phyloP scores from a whole-genome alignment of 2,888 invertebrate species.

The Sarcophaga carnaria region DNA sequence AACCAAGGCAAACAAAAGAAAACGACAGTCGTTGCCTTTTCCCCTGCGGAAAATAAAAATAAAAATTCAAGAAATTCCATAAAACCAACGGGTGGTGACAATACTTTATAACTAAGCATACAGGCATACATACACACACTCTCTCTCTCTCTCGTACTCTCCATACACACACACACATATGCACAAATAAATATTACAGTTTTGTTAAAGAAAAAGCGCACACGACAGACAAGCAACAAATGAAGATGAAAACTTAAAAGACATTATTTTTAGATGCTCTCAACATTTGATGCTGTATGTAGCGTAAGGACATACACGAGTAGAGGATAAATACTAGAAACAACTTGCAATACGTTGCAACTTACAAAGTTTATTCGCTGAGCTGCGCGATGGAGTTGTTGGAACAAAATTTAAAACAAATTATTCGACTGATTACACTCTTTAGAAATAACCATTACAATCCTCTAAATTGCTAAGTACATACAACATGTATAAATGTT shows the following conservation, averaged over 20 bases:
- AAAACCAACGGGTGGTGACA: slow-evolving; percentile 59
- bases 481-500: too few relatives aligned
- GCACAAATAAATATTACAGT: not conserved
- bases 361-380: not conserved
- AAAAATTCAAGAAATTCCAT: slow-evolving; percentile 26
- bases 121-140: too few relatives aligned
- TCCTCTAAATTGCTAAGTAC: not conserved
- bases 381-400: not conserved
- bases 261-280: slow-evolving; percentile 57
- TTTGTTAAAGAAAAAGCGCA: not conserved
- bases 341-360: not conserved
- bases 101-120: not conserved
- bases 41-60: slow-evolving; percentile 59
- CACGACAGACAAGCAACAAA: slow-evolving; percentile 60
- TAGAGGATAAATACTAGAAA: not conserved
- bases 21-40: slow-evolving; percentile 53
- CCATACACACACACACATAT: not conserved
- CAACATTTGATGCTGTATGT: not conserved
- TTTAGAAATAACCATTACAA: not conserved
- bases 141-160: not conserved
- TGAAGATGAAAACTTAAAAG: slow-evolving; percentile 64
- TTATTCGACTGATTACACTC: not conserved
- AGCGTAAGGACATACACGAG: not conserved
- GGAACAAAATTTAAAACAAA: not conserved
- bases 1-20: slow-evolving; percentile 59